Evolutionary conservation across 2,888 invertebrate species (phyloP), one percentile per base, ranked within the genome.

Genomic region (Torymus tubicola): DNA sequence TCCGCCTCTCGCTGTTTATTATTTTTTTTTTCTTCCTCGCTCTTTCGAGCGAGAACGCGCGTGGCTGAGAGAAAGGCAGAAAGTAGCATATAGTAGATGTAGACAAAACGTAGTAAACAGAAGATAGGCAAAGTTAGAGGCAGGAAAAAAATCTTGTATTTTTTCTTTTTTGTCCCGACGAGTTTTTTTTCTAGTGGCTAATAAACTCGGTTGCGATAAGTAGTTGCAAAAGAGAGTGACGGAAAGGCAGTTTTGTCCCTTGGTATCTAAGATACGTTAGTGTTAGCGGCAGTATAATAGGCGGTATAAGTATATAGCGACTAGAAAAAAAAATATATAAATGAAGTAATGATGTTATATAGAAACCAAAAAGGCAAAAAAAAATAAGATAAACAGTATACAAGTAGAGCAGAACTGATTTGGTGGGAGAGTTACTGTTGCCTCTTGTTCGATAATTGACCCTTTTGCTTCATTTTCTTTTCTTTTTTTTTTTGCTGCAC

Each of bases 371-470:
- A 65, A 67, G 16, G 50, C 55, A 31, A 16, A 14, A 78, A 78
- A 69, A 53, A 58, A 58, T 65, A 31, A 58, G 13, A 74, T 21
- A 31, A 50, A 69, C 11, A 57, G 58, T 60, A 18, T 50, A 65
- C 2, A 69, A 64, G 58, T 75, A 67, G 24, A 71, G 53, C 21
- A 57, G 31, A 76, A 57, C 68, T 68, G 77, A 76, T 71, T 77
- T 71, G 14, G 58, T 31, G 57, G 42, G 71, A 63, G 69, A 68
- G 67, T 72, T 76, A 77, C 63, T 72, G 68, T 77, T 81, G 80
- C 72, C 77, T 77, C 50, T 68, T 70, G 53, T 72, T 57, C 24
- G 53, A 53, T 77, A 77, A 63, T 68, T 58, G 61, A 69, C 68
- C 72, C 50, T 67, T 80, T 73, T n/a, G 61, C 42, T 55, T n/a